Conservation (phyloP, 1,140 invertebrate genomes). For the Myzus persicae region DNA sequence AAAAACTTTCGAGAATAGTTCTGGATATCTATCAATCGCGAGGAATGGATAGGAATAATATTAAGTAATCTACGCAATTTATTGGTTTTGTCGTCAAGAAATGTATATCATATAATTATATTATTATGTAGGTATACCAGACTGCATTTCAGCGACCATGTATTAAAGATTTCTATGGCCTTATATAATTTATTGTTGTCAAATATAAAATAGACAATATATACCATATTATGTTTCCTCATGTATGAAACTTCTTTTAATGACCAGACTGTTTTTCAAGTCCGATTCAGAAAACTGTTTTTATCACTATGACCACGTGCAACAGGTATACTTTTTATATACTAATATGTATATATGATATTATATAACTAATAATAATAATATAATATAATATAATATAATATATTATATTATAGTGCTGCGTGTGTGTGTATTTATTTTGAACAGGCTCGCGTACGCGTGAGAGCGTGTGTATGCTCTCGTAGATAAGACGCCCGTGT, state of each 20-base stretch:
- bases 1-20: too few relatives aligned
- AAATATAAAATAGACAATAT: background rate
- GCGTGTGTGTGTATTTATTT: background rate
- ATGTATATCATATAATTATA: background rate
- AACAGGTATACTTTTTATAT: background rate
- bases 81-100: background rate
- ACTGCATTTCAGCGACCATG: background rate
- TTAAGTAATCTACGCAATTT: background rate
- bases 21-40: background rate
- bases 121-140: background rate
- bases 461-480: background rate
- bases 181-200: background rate
- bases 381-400: background rate
- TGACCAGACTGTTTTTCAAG: background rate
- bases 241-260: background rate
- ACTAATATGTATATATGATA: background rate
- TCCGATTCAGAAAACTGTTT: background rate
- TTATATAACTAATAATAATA: background rate
- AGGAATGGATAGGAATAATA: background rate
- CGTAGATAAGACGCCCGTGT: constrained; percentile 7
- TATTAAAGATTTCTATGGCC: background rate
- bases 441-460: background rate
- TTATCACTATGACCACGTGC: background rate
- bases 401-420: background rate
- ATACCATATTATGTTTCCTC: background rate